phyloP scores from a whole-genome alignment of 2,888 invertebrate genomes.

The Eupithecia centaureata region DNA sequence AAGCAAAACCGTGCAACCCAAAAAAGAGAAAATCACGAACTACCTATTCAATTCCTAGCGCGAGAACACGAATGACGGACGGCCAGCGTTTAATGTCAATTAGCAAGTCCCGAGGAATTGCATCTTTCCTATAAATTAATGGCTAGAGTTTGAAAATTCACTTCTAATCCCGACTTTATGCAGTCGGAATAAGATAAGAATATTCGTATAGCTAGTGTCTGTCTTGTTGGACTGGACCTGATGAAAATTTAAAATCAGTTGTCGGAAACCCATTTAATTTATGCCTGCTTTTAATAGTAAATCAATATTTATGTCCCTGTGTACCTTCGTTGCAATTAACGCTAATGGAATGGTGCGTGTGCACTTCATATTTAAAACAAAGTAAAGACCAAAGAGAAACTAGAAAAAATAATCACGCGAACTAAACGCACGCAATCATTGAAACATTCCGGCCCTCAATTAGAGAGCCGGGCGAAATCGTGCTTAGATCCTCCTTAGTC shows the following conservation, averaged over 20 bases:
- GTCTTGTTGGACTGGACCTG: neutral
- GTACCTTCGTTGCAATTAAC: constrained; percentile 14
- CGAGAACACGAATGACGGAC: constrained; percentile 71
- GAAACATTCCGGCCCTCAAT: constrained; percentile 58
- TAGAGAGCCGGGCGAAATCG: constrained; percentile 63
- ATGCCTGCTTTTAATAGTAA: constrained; percentile 16
- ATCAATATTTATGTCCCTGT: constrained; percentile 24
- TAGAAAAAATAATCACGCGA: constrained; percentile 56
- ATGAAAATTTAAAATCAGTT: constrained; percentile 17
- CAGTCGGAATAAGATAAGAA: constrained; percentile 35
- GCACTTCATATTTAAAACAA: constrained; percentile 20
- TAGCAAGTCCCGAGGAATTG: constrained; percentile 62
- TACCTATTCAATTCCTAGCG: constrained; percentile 55
- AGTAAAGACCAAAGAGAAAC: constrained; percentile 47
- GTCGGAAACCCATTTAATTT: constrained; percentile 26
- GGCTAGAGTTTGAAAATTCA: constrained; percentile 42
- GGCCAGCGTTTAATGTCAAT: constrained; percentile 74
- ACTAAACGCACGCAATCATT: constrained; percentile 59
- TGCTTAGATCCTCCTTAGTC: constrained; percentile 48
- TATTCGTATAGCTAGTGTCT: neutral
- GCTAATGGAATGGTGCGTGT: constrained; percentile 16
- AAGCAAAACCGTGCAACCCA: constrained; percentile 29
- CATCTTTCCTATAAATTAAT: constrained; percentile 60
- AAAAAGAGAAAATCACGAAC: constrained; percentile 36
- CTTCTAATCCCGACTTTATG: constrained; percentile 47